Conservation (phyloP, 1,140 invertebrate species). For the Lethocerus indicus region DNA sequence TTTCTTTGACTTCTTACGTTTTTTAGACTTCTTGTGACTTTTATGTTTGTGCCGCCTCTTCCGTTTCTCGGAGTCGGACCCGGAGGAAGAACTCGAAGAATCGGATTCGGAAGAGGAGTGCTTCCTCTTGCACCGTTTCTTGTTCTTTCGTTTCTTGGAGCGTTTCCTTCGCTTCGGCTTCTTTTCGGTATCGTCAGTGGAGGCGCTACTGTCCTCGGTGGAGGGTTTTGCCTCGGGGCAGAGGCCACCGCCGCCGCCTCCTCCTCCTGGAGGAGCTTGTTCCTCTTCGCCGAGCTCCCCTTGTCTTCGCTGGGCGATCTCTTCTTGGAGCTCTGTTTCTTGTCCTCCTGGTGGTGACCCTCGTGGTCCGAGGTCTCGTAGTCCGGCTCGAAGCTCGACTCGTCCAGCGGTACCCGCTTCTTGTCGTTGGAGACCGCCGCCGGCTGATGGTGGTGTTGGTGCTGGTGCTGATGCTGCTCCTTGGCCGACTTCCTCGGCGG, state of each 20-base stretch:
- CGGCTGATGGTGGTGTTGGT: no score
- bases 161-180: slow-evolving; percentile 16
- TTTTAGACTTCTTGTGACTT: slow-evolving; percentile 17
- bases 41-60: slow-evolving; percentile 19
- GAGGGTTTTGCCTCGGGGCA: slow-evolving; percentile 3
- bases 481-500: slow-evolving; percentile 8
- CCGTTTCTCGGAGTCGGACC: slow-evolving; percentile 16
- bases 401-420: slow-evolving; percentile 14
- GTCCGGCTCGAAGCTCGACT: slow-evolving; percentile 14
- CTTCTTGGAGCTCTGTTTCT: background rate
- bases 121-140: slow-evolving; percentile 14
- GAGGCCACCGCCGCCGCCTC: no score
- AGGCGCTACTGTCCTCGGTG: slow-evolving; percentile 8
- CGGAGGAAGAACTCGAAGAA: slow-evolving; percentile 15
- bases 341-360: background rate
- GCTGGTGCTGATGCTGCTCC: background rate
- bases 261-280: no score
- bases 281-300: slow-evolving; percentile 10
- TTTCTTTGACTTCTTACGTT: slow-evolving; percentile 19
- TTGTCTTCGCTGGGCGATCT: background rate
- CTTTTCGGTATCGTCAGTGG: slow-evolving; percentile 11
- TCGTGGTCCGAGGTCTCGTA: slow-evolving; percentile 11
- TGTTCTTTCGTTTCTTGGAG: slow-evolving; percentile 16
- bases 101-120: slow-evolving; percentile 17
- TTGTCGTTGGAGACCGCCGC: background rate